Conservation (phyloP, 23 tunicate species). For the Corella eumyota region DNA sequence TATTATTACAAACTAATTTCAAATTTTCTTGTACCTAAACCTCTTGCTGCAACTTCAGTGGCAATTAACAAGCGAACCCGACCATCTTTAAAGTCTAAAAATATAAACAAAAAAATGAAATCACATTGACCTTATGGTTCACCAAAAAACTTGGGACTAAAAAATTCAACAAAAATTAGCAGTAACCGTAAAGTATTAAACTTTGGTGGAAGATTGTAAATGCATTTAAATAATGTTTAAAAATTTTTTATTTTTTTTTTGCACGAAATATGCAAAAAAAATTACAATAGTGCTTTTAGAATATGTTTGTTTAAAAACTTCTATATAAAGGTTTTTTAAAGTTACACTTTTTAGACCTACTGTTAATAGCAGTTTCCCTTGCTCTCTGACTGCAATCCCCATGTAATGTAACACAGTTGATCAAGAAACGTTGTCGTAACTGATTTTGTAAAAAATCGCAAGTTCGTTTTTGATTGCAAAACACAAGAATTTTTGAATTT, state of each 20-base stretch:
- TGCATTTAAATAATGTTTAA: no score
- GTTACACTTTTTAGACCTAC: no score
- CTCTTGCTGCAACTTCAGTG: conserved; percentile 98
- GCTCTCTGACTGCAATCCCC: conserved; percentile 55
- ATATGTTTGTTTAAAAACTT: background rate
- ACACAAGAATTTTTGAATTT: conserved; percentile 46
- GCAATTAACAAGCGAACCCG: conserved; percentile 43
- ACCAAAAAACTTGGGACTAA: no score
- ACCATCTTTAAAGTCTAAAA: conserved; percentile 47
- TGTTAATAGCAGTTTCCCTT: conserved; percentile 44
- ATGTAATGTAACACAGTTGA: conserved; percentile 42
- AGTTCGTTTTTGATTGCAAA: conserved; percentile 40
- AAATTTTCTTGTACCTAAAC: no score
- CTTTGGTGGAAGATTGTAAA: no score
- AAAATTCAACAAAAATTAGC: no score
- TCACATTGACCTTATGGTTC: no score
- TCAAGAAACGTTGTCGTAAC: conserved; percentile 24
- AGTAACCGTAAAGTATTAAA: no score
- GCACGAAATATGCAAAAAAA: background rate
- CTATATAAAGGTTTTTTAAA: background rate
- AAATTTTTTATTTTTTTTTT: background rate
- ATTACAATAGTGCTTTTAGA: no score
- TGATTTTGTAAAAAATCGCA: conserved; percentile 23
- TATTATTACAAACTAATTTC: no score
- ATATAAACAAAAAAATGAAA: no score